A percentile compares a stretch with the other conserved stretches of the same genome.
Conservation (phyloP, 2,888 invertebrate species). For the Idaea aversata region DNA sequence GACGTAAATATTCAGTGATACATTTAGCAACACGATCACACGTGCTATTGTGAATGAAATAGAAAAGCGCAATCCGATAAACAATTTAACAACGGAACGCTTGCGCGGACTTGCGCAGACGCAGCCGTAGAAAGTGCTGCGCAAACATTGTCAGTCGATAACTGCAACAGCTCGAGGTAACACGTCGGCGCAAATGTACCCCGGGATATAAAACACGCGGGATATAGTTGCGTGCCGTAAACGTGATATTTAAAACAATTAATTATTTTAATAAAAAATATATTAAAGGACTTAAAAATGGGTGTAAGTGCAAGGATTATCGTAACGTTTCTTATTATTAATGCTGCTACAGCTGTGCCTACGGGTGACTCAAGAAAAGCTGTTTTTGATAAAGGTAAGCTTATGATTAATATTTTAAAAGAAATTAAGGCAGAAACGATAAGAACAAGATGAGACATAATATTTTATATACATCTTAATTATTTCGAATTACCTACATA, state of each 20-base stretch:
- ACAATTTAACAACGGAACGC: conserved; percentile 31
- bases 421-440: neutral
- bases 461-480: neutral
- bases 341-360: conserved; percentile 62
- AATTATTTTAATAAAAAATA: conserved; percentile 28
- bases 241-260: conserved; percentile 41
- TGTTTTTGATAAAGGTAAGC: conserved; percentile 56
- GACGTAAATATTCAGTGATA: conserved; percentile 23
- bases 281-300: conserved; percentile 55
- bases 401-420: conserved; percentile 6
- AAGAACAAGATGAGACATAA: neutral
- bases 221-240: conserved; percentile 70
- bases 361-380: conserved; percentile 53
- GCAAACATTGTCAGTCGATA: conserved; percentile 53
- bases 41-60: conserved; percentile 30
- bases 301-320: conserved; percentile 72
- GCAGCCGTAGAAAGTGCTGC: conserved; percentile 73
- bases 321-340: conserved; percentile 61
- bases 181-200: conserved; percentile 73
- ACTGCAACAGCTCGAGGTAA: conserved; percentile 50
- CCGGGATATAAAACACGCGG: conserved; percentile 49
- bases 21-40: conserved; percentile 24
- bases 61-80: conserved; percentile 39
- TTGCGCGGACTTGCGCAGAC: conserved; percentile 38
- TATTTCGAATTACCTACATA: too few relatives aligned